Conservation (phyloP, 2,797 vertebrate genomes). For the Ambastaia sidthimunki region DNA sequence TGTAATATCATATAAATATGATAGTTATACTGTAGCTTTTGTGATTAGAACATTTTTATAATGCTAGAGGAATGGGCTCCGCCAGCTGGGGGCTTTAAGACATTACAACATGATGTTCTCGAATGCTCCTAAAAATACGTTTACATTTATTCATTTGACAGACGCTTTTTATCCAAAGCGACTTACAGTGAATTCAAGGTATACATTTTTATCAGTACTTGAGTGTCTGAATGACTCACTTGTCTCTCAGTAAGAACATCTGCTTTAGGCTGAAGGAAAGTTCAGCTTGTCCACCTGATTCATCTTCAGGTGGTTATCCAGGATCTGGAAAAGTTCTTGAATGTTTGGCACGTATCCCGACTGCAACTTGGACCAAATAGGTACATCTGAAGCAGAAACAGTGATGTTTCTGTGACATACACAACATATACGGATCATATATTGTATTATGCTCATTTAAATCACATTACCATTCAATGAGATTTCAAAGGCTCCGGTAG, state of each 20-base stretch:
- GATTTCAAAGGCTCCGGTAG: slow-evolving; percentile 81
- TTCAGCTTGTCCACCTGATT: slow-evolving; percentile 72
- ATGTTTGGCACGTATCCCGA: slow-evolving; percentile 81
- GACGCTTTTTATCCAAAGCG: no score
- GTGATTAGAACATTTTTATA: no score
- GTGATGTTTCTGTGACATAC: not conserved
- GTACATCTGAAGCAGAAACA: slow-evolving; percentile 69
- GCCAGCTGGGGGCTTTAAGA: no score
- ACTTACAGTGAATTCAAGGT: no score
- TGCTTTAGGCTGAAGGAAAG: slow-evolving; percentile 71
- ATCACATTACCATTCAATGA: slow-evolving; percentile 73
- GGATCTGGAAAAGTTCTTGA: slow-evolving; percentile 81
- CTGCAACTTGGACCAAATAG: slow-evolving; percentile 82
- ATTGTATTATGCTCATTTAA: not conserved
- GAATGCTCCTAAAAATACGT: no score
- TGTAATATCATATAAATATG: no score
- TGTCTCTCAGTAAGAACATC: slow-evolving; percentile 48
- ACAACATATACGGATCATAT: not conserved
- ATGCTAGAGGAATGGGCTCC: no score
- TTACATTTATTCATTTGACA: no score
- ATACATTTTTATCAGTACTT: no score
- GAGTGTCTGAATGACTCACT: slow-evolving; percentile 43
- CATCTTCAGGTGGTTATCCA: slow-evolving; percentile 79
- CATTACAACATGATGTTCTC: no score
- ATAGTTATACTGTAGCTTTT: no score